These are phyloP conservation scores for Cathartes aura DNA, from an alignment of 2,113 vertebrate genomes.

Conservation along the genomic window DNA sequence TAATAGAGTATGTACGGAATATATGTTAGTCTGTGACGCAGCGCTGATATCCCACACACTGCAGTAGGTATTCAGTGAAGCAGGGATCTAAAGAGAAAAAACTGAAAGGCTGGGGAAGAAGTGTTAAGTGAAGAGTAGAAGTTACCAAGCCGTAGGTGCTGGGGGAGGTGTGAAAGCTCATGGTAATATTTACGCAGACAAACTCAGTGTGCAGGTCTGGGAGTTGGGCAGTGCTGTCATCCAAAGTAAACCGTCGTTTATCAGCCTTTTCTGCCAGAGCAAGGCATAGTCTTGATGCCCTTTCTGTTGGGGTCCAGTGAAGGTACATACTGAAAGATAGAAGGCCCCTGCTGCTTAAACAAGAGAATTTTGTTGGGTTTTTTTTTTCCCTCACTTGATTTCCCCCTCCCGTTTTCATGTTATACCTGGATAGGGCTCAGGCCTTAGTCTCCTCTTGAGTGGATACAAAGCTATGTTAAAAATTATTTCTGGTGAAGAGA, in stretches of 20 bases:
- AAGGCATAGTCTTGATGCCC: not conserved
- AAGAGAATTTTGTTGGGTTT: not conserved
- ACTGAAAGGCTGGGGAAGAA: not conserved
- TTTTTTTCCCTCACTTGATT: too few species aligned
- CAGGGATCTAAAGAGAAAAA: not conserved
- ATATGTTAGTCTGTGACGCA: too few species aligned
- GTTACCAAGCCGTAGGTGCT: not conserved
- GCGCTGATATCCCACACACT: not conserved
- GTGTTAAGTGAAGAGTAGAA: not conserved
- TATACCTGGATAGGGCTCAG: not conserved
- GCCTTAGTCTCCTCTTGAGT: not conserved
- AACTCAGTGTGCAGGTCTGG: not conserved
- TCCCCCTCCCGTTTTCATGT: not conserved
- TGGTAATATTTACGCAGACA: accelerated
- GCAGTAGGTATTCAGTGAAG: too few species aligned
- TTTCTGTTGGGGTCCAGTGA: accelerated
- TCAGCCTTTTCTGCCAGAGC: not conserved
- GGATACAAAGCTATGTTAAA: not conserved
- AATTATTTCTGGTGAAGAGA: not conserved
- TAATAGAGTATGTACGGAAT: not conserved
- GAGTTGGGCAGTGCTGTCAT: not conserved
- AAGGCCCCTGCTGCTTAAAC: not conserved
- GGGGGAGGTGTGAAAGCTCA: accelerated
- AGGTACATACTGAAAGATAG: not conserved
- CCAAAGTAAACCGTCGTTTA: accelerated